These are phyloP conservation scores for Ramazzottius varieornatus DNA, from an alignment of 2,888 invertebrate genomes.

Conservation along the genomic window DNA sequence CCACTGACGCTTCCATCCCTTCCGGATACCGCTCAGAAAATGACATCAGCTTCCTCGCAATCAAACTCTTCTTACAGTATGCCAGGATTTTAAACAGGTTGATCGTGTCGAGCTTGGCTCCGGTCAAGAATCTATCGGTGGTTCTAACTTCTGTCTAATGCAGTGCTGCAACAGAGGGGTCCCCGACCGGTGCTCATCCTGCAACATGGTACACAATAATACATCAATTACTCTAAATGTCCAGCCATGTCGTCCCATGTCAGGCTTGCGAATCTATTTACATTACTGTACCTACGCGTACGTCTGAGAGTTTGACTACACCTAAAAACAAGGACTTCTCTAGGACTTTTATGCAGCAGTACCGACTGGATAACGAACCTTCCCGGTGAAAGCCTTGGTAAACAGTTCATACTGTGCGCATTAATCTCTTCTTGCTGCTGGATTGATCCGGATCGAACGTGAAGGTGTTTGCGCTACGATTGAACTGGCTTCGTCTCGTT, in stretches of 20 bases:
- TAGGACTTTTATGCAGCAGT: constrained; percentile 46
- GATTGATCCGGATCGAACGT: not conserved
- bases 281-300: too few relatives aligned
- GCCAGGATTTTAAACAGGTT: constrained; percentile 51
- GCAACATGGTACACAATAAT: constrained; percentile 16
- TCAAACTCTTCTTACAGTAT: constrained; percentile 46
- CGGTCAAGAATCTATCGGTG: constrained; percentile 36
- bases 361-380: constrained; percentile 48
- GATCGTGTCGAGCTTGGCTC: constrained; percentile 53
- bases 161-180: constrained; percentile 16
- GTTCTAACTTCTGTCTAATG: too few relatives aligned
- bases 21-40: constrained; percentile 27
- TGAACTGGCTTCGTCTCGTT: too few relatives aligned
- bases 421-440: too few relatives aligned
- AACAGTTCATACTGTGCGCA: too few relatives aligned
- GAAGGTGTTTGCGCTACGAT: not conserved
- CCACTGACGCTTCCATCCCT: not conserved
- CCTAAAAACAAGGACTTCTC: too few relatives aligned
- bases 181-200: constrained; percentile 19
- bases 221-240: too few relatives aligned
- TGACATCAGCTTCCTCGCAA: constrained; percentile 44
- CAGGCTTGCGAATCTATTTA: too few relatives aligned
- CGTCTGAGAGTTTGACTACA: too few relatives aligned
- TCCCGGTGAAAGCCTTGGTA: constrained; percentile 38
- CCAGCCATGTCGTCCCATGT: too few relatives aligned